Conservation (phyloP, 2,888 invertebrate genomes). For the Ophion slaviceki region DNA sequence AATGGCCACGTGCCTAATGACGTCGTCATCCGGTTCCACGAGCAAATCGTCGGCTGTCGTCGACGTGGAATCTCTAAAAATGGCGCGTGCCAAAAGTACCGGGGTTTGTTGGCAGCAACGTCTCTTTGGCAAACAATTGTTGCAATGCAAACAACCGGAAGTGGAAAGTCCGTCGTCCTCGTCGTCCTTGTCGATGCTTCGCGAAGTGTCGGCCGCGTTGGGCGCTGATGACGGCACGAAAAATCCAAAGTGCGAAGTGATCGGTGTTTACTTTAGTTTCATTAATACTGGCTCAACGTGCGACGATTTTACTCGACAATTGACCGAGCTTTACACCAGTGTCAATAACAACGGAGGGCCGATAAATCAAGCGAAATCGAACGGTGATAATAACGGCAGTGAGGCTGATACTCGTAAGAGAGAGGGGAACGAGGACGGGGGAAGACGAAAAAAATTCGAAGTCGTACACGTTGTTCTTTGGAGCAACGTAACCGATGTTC, state of each 20-base stretch:
- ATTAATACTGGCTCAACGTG: conserved; percentile 88
- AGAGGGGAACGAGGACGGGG: conserved; percentile 73
- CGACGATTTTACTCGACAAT: conserved; percentile 88
- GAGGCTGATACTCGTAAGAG: conserved; percentile 46
- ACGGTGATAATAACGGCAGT: conserved; percentile 63
- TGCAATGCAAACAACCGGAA: conserved; percentile 75
- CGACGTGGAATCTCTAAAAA: conserved; percentile 45
- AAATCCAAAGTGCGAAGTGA: conserved; percentile 80
- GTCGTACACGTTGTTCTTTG: conserved; percentile 89
- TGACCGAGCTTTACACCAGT: conserved; percentile 85
- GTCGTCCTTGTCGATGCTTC: conserved; percentile 50
- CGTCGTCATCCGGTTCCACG: conserved; percentile 55
- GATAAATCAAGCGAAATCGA: conserved; percentile 25
- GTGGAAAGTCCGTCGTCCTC: conserved; percentile 63
- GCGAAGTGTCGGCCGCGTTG: conserved; percentile 68
- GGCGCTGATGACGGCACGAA: conserved; percentile 70
- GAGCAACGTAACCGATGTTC: conserved; percentile 87
- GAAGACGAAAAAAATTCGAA: conserved; percentile 85
- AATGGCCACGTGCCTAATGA: conserved; percentile 68
- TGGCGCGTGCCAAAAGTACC: conserved; percentile 33
- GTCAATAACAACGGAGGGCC: conserved; percentile 71
- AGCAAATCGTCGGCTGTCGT: conserved; percentile 23
- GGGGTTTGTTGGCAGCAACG: conserved; percentile 79
- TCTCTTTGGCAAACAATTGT: conserved; percentile 80
- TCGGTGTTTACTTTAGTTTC: conserved; percentile 89